phyloP scores from a whole-genome alignment of 1,140 invertebrate genomes.

The Drosophila pandora region DNA sequence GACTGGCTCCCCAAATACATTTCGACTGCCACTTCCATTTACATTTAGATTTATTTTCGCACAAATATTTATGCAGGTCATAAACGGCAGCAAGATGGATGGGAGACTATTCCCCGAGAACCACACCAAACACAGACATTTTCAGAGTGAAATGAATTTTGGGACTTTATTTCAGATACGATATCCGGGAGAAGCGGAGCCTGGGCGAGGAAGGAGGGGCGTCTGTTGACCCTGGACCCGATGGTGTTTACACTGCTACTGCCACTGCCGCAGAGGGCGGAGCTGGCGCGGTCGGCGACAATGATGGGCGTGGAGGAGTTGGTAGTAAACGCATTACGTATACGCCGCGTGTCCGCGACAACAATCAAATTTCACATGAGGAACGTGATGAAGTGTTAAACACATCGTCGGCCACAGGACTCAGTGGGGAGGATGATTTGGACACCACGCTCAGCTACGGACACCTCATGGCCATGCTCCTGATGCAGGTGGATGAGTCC shows the following conservation, averaged over 20 bases:
- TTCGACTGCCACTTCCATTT: conserved; percentile 37
- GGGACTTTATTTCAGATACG: conserved; percentile 55
- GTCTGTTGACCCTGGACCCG: conserved; percentile 60
- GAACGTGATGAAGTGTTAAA: conserved; percentile 74
- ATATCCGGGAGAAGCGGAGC: conserved; percentile 44
- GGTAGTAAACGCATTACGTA: conserved; percentile 67
- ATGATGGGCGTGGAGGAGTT: conserved; percentile 25
- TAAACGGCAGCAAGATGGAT: conserved; percentile 50
- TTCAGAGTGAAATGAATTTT: conserved; percentile 35
- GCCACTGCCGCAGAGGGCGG: conserved; percentile 3
- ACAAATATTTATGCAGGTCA: conserved; percentile 58
- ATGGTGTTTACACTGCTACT: conserved; percentile 27
- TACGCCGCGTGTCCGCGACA: conserved; percentile 52
- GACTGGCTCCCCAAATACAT: conserved; percentile 15
- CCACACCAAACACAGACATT: conserved; percentile 19
- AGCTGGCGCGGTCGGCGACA: conserved; percentile 12
- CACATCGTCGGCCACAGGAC: conserved; percentile 17
- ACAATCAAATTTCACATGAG: conserved; percentile 47
- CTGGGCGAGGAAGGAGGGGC: conserved; percentile 16
- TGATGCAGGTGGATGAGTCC: conserved; percentile 72
- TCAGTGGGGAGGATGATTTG: conserved; percentile 37
- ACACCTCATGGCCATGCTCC: conserved; percentile 44
- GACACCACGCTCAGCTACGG: conserved; percentile 60
- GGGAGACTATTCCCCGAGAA: conserved; percentile 12
- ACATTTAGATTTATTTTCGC: conserved; percentile 64